A percentile compares a stretch with the other conserved stretches of the same genome.
phyloP scores from a whole-genome alignment of 1,140 invertebrate genomes.

The Zaprionus nigranus region DNA sequence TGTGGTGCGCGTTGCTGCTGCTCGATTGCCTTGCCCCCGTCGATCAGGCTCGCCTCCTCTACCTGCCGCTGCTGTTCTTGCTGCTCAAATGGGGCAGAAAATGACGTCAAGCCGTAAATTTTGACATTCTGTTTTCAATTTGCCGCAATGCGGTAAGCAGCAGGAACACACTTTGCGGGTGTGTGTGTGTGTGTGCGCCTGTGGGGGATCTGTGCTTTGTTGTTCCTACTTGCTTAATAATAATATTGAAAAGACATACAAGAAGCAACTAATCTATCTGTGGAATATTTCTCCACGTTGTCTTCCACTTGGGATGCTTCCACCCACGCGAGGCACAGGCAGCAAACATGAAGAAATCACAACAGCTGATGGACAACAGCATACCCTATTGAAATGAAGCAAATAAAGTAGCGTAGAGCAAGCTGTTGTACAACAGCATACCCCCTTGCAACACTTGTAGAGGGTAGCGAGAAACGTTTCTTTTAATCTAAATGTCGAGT shows the following conservation, averaged over 20 bases:
- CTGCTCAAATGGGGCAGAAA: conserved; percentile 22
- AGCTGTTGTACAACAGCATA: neutral
- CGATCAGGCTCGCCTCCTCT: neutral
- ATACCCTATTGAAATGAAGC: conserved; percentile 4
- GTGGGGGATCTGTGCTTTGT: conserved; percentile 45
- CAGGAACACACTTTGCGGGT: conserved; percentile 15
- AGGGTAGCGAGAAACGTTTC: conserved; percentile 48
- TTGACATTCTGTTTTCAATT: conserved; percentile 68
- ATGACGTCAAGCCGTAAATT: conserved; percentile 79
- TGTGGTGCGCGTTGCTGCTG: conserved; percentile 48
- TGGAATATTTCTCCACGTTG: conserved; percentile 31
- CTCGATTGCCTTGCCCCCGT: conserved; percentile 6
- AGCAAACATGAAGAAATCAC: conserved; percentile 47
- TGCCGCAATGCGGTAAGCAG: conserved; percentile 48
- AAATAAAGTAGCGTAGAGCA: neutral
- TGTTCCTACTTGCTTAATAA: conserved; percentile 23
- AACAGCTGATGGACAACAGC: conserved; percentile 1
- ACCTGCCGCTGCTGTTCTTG: neutral
- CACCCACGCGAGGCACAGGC: conserved; percentile 58
- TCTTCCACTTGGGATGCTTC: conserved; percentile 64
- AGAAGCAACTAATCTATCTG: conserved; percentile 57
- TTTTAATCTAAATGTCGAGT: conserved; percentile 63
- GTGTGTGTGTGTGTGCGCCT: conserved; percentile 17
- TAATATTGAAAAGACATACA: conserved; percentile 70
- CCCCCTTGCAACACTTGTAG: neutral